phyloP scores from a whole-genome alignment of 2,888 invertebrate species.

The Drosophila anomalata region DNA sequence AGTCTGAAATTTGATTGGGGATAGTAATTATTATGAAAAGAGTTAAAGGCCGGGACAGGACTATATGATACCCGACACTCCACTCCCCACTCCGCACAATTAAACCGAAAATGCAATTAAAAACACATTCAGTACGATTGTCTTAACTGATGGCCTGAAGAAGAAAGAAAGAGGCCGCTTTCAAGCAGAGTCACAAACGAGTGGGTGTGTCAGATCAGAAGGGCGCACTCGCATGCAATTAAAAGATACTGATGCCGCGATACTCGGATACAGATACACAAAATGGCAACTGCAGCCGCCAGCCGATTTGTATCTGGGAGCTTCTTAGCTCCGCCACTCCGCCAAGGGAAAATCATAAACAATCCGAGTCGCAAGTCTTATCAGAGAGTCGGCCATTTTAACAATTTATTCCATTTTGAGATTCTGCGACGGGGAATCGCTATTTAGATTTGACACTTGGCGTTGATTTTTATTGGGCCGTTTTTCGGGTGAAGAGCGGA shows the following conservation, averaged over 20 bases:
- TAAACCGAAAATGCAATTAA: conserved; percentile 68
- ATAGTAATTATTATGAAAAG: neutral
- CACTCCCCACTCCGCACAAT: neutral
- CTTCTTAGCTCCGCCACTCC: conserved; percentile 23
- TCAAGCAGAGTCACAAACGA: conserved; percentile 60
- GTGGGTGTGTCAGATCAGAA: conserved; percentile 74
- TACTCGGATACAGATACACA: conserved; percentile 48
- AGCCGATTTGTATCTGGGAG: conserved; percentile 57
- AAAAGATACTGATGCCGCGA: conserved; percentile 68
- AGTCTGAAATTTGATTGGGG: conserved; percentile 27
- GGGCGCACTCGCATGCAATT: conserved; percentile 67
- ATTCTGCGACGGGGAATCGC: conserved; percentile 26
- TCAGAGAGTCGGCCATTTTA: conserved; percentile 66
- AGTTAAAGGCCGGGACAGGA: neutral
- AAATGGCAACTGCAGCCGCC: conserved; percentile 36
- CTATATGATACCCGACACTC: neutral
- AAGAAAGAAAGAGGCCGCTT: conserved; percentile 41
- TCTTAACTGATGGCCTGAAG: conserved; percentile 38
- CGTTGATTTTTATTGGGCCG: conserved; percentile 54
- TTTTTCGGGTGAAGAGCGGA: conserved; percentile 57
- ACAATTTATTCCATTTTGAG: conserved; percentile 13
- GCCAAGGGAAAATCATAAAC: conserved; percentile 47
- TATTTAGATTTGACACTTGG: conserved; percentile 68
- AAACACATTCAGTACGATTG: conserved; percentile 69
- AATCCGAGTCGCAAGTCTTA: conserved; percentile 58